Evolutionary conservation across 2,113 vertebrate species (phyloP).

Genomic region (Sphyrna mokarran): DNA sequence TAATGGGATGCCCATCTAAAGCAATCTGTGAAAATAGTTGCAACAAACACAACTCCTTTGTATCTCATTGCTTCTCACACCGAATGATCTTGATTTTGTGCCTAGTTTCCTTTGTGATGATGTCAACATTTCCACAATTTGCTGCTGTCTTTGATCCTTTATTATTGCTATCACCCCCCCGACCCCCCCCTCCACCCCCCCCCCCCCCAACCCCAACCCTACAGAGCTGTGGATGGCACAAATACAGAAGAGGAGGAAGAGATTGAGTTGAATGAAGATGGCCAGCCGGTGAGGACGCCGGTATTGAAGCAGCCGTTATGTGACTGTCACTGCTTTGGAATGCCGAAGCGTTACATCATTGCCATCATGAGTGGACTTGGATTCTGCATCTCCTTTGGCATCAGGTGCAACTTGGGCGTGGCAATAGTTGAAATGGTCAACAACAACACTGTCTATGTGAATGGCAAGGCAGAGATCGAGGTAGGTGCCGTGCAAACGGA

Average conservation of each 20-base stretch:
- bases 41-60: not conserved
- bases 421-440: conserved; percentile 99
- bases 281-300: conserved; percentile 56
- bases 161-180: not conserved
- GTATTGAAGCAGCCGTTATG: conserved; percentile 47
- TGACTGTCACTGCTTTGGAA: conserved; percentile 75
- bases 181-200: not conserved
- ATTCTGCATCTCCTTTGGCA: conserved; percentile 98
- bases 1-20: not conserved
- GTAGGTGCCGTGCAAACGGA: conserved; percentile 48
- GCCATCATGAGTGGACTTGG: conserved; percentile 91
- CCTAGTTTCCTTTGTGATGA: not conserved
- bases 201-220: not conserved
- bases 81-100: conserved; percentile 23
- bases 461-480: conserved; percentile 83
- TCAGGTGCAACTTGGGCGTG: conserved; percentile 91
- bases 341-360: conserved; percentile 93
- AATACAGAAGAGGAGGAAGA: conserved; percentile 65
- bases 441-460: conserved; percentile 83
- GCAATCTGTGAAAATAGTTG: not conserved
- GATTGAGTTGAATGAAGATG: conserved; percentile 82
- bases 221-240: conserved; percentile 80
- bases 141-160: not conserved
- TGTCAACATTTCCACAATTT: not conserved
- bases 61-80: conserved; percentile 42